phyloP scores from a whole-genome alignment of 2,113 vertebrate genomes.

The Pygoscelis adeliae region DNA sequence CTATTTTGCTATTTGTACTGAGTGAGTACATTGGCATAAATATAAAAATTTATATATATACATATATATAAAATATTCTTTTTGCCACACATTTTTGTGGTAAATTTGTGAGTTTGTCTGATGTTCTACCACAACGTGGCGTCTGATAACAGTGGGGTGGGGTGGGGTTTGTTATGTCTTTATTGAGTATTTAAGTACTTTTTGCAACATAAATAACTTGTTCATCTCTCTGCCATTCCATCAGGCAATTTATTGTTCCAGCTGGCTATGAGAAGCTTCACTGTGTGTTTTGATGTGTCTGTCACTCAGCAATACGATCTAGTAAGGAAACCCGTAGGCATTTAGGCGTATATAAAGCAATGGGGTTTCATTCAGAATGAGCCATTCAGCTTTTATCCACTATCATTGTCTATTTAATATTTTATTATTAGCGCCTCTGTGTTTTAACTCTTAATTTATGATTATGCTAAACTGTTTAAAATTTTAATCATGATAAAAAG shows the following conservation, averaged over 20 bases:
- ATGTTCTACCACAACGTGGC: constrained; percentile 85
- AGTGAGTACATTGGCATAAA: constrained; percentile 87
- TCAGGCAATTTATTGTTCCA: constrained; percentile 68
- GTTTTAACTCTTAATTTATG: constrained; percentile 82
- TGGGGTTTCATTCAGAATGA: constrained; percentile 73
- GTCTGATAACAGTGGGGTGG: constrained; percentile 84
- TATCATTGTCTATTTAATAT: constrained; percentile 79
- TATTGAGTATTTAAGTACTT: constrained; percentile 80
- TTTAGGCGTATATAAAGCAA: background rate
- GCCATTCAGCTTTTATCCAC: constrained; percentile 76
- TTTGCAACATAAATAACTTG: constrained; percentile 73
- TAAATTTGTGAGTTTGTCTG: constrained; percentile 83
- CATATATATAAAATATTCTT: constrained; percentile 86
- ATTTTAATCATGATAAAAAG: constrained; percentile 66
- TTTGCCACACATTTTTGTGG: constrained; percentile 86
- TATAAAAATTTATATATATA: constrained; percentile 83
- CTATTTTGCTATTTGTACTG: constrained; percentile 88
- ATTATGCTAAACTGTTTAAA: constrained; percentile 70
- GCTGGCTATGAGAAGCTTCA: constrained; percentile 68
- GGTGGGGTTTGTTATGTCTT: constrained; percentile 84
- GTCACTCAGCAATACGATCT: constrained; percentile 37
- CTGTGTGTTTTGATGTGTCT: constrained; percentile 51
- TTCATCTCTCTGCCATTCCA: constrained; percentile 80
- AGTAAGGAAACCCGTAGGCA: constrained; percentile 52
- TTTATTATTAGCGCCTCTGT: constrained; percentile 76